Conservation (phyloP, 92 coral and sea anemone species). For the Paramuricea clavata region DNA sequence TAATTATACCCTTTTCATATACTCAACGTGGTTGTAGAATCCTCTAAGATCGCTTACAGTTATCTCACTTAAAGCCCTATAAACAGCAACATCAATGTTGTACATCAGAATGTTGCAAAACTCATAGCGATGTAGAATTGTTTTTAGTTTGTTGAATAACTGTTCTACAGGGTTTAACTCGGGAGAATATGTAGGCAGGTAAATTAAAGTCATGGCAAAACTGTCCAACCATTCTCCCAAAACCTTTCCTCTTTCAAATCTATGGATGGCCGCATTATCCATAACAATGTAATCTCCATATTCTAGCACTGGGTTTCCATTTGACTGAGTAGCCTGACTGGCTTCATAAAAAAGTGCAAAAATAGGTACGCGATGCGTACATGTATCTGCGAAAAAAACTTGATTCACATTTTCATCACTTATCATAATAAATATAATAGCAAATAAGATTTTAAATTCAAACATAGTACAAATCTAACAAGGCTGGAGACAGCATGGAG, state of each 20-base stretch:
- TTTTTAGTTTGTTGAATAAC: constrained; percentile 66
- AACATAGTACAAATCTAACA: constrained; percentile 43
- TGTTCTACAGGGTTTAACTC: not conserved
- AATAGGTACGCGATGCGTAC: too few species aligned
- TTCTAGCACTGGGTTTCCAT: constrained; percentile 50
- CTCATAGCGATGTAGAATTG: constrained; percentile 60
- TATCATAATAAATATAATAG: too few species aligned
- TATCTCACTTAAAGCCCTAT: constrained; percentile 56
- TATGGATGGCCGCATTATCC: constrained; percentile 68
- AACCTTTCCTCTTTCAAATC: too few species aligned
- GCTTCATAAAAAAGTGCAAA: constrained; percentile 73
- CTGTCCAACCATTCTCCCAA: constrained; percentile 61
- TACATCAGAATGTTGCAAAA: constrained; percentile 44
- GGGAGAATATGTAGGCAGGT: not conserved
- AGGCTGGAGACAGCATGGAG: not conserved
- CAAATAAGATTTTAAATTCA: too few species aligned
- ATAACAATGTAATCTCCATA: constrained; percentile 58
- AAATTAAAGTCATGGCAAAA: constrained; percentile 33
- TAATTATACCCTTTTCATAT: constrained; percentile 14
- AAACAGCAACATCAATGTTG: constrained; percentile 63
- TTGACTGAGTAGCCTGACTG: constrained; percentile 13
- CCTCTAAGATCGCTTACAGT: constrained; percentile 51
- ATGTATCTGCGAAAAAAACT: too few species aligned
- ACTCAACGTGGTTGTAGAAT: constrained; percentile 59
- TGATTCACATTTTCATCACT: too few species aligned